phyloP scores from a whole-genome alignment of 2,797 vertebrate species.

The Synanceia verrucosa region DNA sequence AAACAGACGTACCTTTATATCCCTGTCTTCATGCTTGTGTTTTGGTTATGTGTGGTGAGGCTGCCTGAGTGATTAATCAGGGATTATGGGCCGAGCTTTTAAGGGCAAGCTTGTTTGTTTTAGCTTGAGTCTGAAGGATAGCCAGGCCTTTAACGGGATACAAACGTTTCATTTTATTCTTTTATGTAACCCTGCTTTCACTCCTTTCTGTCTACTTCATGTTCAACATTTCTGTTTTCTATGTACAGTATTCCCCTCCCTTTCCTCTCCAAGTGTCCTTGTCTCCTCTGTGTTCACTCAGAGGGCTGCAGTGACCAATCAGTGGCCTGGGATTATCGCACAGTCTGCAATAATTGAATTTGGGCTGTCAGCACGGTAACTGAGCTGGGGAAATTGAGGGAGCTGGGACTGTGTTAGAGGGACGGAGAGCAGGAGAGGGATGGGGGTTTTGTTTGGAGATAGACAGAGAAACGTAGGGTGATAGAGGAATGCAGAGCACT shows the following conservation, averaged over 20 bases:
- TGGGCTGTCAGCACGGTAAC: slow-evolving; percentile 59
- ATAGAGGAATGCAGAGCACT: background rate
- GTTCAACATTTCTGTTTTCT: slow-evolving; percentile 25
- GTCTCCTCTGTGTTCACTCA: slow-evolving; percentile 23
- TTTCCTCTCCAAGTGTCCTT: background rate
- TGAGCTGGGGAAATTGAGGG: slow-evolving; percentile 31
- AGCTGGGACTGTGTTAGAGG: slow-evolving; percentile 11
- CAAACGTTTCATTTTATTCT: slow-evolving; percentile 40
- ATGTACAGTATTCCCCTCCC: background rate
- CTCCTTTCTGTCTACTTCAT: background rate
- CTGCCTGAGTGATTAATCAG: slow-evolving; percentile 54
- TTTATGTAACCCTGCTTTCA: slow-evolving; percentile 16
- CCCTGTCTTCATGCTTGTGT: slow-evolving; percentile 20
- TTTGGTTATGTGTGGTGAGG: slow-evolving; percentile 51
- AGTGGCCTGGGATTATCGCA: slow-evolving; percentile 62
- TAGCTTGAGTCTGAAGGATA: slow-evolving; percentile 63
- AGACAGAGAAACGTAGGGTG: background rate
- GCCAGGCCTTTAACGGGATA: slow-evolving; percentile 56
- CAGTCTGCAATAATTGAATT: slow-evolving; percentile 70
- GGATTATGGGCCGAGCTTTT: slow-evolving; percentile 65
- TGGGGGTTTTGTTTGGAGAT: slow-evolving; percentile 26
- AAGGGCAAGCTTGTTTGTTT: slow-evolving; percentile 70
- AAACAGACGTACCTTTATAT: background rate
- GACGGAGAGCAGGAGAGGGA: slow-evolving; percentile 14
- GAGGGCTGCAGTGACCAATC: slow-evolving; percentile 66